Evolutionary conservation across 92 coral and sea anemone species (phyloP).

Genomic region (Bergia sp.): DNA sequence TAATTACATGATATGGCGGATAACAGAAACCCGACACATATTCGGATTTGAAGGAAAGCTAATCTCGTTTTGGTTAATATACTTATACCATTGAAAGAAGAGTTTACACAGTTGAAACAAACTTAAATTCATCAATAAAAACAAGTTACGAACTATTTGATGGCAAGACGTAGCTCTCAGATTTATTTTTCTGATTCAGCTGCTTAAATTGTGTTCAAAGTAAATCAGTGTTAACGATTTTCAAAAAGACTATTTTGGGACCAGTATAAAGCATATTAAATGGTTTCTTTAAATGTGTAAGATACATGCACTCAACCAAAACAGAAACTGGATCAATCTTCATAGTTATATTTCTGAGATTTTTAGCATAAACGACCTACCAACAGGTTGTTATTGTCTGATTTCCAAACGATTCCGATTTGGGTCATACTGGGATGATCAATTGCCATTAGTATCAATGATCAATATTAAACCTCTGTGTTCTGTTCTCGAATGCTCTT

Average conservation of each 20-base stretch:
- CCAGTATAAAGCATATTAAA: not conserved
- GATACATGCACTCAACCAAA: not conserved
- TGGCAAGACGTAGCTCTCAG: not conserved
- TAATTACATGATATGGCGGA: not conserved
- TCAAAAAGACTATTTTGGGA: not conserved
- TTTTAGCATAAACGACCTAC: slow-evolving; percentile 1
- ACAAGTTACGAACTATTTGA: not conserved
- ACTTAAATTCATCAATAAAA: not conserved
- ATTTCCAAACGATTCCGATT: not conserved
- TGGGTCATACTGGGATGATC: slow-evolving; percentile 9
- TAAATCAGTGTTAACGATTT: not conserved
- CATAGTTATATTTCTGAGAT: not conserved
- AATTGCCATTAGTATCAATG: not conserved
- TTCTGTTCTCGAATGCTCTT: not conserved
- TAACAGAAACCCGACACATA: not conserved
- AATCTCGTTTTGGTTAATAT: not conserved
- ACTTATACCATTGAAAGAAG: not conserved
- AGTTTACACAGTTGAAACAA: not conserved
- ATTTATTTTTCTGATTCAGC: not conserved
- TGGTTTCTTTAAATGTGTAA: too few species aligned
- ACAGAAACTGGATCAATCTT: not conserved
- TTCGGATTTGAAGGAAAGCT: not conserved
- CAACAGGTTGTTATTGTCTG: not conserved
- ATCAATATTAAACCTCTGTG: not conserved
- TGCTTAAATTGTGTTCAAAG: not conserved